A percentile compares a stretch with the other conserved stretches of the same genome.
These are phyloP conservation scores for Staurois parvus DNA, from an alignment of 2,797 vertebrate genomes.

Conservation along the genomic window DNA sequence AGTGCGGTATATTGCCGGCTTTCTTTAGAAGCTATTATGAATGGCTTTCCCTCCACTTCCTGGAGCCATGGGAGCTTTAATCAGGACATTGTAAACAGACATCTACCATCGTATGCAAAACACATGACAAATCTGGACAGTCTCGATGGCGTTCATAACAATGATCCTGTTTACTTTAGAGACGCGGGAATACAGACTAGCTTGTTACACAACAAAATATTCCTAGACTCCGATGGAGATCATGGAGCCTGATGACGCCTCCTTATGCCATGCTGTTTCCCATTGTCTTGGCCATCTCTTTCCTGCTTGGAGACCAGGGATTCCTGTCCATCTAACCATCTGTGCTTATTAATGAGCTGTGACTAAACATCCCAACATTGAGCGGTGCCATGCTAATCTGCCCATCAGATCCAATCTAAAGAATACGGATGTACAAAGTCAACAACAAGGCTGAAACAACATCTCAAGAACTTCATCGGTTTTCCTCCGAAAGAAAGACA, in stretches of 20 bases:
- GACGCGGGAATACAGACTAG: not conserved
- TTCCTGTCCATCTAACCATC: not conserved
- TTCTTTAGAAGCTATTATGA: not conserved
- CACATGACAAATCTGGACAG: not conserved
- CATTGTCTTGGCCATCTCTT: not conserved
- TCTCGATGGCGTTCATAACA: not conserved
- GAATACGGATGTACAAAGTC: too few relatives aligned
- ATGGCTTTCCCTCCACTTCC: not conserved
- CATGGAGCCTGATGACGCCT: slow-evolving; percentile 22
- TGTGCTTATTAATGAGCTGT: not conserved
- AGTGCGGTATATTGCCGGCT: not conserved
- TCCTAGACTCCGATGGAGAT: slow-evolving; percentile 18
- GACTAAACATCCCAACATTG: not conserved
- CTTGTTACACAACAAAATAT: not conserved
- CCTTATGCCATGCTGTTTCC: not conserved
- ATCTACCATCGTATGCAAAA: not conserved
- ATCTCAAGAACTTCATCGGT: not conserved
- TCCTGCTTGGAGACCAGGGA: slow-evolving; percentile 9
- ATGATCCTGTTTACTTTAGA: slow-evolving; percentile 18
- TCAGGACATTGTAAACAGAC: slow-evolving; percentile 15
- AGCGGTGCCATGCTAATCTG: not conserved
- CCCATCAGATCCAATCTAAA: not conserved
- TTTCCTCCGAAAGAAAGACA: not conserved
- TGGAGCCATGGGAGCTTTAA: not conserved
- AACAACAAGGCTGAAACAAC: too few relatives aligned